Base-by-base conservation (phyloP, 2,797 vertebrate species). In the Malurus leucopterus region DNA sequence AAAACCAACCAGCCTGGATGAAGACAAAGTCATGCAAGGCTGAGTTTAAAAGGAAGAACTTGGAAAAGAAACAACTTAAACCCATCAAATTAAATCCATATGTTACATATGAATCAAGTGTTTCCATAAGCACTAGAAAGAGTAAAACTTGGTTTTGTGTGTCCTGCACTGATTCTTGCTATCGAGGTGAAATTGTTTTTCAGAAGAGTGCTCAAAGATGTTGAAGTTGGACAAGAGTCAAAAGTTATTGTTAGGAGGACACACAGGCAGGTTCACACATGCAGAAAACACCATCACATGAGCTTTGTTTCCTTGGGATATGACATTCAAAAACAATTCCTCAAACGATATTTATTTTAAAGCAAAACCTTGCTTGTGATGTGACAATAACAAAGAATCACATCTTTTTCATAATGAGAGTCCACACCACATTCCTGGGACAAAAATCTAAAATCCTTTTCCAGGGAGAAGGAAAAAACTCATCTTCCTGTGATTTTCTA, bases 41-140 rank as follows among this genome's bases (percentile, higher is more conserved):
- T 63, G 38, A 72, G 24, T 62, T 91, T 75, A 34, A 86, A 90
- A 88, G 61, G 21, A 64, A 50, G 50, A 71, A 6, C 40, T 59
- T 92, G 63, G 58, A 84, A 90, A 80, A 72, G 32, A 85, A 81
- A 51, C 53, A 82, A 90, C 93, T 79, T 38, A 82, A 91, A 85
- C 23, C 40, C 50, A 36, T 36, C 53, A 82, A 90, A 94, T 79
- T 38, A 82, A 91, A 85, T 21, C 40, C 50, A 21, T 70, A 85
- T 44, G 30, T 63, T 68, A 74, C 21, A 44, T 29, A 77, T 69
- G 62, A 73, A 92, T 54, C 62, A 91, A 91, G 49, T 14, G 20
- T 57, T 73, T 89, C 47, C 36, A 40, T 40, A 80, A 76, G 64
- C 44, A 87, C 46, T 16, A 73, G 57, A 74, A 79, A 9, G 8